These are phyloP conservation scores for Dendrocincla tyrannina DNA, from an alignment of 2,797 vertebrate genomes.

Conservation along the genomic window DNA sequence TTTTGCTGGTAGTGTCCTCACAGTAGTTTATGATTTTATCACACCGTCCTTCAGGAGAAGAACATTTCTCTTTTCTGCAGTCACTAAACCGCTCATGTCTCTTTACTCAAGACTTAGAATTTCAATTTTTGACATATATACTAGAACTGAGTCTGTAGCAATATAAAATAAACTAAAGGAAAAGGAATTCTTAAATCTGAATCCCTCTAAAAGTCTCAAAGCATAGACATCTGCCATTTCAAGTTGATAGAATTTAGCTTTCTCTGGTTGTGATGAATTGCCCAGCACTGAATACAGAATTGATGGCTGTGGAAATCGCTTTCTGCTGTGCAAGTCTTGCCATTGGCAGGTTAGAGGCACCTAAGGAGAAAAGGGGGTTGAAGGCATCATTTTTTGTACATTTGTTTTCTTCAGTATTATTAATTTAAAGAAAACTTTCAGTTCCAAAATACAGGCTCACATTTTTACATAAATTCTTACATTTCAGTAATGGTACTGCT, in stretches of 20 bases:
- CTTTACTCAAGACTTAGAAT: neutral
- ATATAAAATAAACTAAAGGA: neutral
- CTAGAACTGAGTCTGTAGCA: neutral
- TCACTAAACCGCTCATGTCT: neutral
- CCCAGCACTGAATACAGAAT: neutral
- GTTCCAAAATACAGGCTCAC: neutral
- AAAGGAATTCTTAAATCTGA: neutral
- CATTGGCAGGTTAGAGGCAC: neutral
- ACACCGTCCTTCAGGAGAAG: rapidly evolving
- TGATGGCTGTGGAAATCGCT: neutral
- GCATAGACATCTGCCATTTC: neutral
- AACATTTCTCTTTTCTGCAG: neutral
- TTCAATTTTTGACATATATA: neutral
- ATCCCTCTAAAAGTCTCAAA: neutral
- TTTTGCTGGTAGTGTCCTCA: slow-evolving; percentile 15
- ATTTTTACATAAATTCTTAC: neutral
- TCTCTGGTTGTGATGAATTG: neutral
- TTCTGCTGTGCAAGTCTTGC: neutral
- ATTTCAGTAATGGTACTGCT: neutral
- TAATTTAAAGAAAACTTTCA: neutral
- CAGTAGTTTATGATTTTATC: slow-evolving; percentile 12
- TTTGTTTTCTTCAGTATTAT: neutral
- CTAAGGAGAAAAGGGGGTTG: neutral
- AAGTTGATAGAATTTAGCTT: neutral
- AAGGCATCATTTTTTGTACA: neutral